Evolutionary conservation across 2,797 vertebrate species (phyloP).

Genomic region (Cuniculus paca): DNA sequence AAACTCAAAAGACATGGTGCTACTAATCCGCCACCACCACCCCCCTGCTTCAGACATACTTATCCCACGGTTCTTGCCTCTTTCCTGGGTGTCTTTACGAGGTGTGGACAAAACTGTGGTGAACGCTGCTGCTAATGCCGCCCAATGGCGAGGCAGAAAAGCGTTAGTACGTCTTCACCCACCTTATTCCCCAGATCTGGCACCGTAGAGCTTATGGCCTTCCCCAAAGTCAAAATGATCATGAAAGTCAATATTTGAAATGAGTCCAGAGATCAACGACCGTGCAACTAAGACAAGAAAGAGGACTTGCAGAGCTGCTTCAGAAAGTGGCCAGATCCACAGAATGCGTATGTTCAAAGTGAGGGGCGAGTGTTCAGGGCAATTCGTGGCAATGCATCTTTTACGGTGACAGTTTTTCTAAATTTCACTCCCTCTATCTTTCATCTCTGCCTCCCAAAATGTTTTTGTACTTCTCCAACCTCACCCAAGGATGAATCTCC

Average conservation of each 20-base stretch:
- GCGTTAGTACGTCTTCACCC: background rate
- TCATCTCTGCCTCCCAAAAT: background rate
- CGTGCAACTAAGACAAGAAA: background rate
- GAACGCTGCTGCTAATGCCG: background rate
- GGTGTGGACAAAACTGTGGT: background rate
- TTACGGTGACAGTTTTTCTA: background rate
- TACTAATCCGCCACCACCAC: background rate
- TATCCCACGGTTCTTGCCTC: background rate
- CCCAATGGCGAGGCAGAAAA: background rate
- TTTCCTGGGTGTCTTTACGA: background rate
- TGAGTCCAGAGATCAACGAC: background rate
- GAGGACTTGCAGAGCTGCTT: background rate
- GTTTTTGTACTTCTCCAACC: background rate
- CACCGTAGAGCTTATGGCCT: background rate
- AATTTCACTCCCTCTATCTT: background rate
- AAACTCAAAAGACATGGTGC: background rate
- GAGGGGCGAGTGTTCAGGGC: no score
- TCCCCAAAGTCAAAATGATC: background rate
- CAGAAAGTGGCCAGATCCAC: background rate
- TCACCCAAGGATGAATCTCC: background rate
- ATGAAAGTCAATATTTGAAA: background rate
- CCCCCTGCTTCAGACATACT: background rate
- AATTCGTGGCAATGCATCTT: background rate
- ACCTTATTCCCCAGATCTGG: background rate
- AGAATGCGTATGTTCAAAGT: background rate